A percentile compares a stretch with the other conserved stretches of the same genome.
These are phyloP conservation scores for Tanypteryx hageni DNA, from an alignment of 2,888 invertebrate genomes.

Conservation along the genomic window DNA sequence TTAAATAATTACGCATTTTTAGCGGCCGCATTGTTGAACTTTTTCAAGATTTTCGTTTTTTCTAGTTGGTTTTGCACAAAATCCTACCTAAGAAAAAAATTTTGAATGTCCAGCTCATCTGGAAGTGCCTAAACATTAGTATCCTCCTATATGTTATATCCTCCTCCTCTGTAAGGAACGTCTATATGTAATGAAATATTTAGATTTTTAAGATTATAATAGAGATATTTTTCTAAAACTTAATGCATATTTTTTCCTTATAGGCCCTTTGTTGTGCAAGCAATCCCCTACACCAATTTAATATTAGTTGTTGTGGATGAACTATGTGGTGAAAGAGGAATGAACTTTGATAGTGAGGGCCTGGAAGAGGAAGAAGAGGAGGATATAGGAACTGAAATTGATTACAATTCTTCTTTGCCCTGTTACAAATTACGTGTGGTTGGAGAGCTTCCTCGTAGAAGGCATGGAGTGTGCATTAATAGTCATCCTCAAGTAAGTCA, in stretches of 20 bases:
- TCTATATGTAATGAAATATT: too few relatives aligned
- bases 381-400: conserved; percentile 69
- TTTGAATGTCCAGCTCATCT: too few relatives aligned
- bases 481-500: conserved; percentile 71
- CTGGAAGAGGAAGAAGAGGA: conserved; percentile 51
- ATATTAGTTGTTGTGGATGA: conserved; percentile 90
- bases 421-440: conserved; percentile 70
- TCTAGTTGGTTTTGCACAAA: too few relatives aligned
- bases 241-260: neutral
- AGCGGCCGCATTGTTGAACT: too few relatives aligned
- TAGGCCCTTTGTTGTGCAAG: conserved; percentile 72
- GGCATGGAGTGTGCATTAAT: conserved; percentile 70
- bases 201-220: neutral
- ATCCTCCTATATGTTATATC: too few relatives aligned
- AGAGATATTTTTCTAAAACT: neutral
- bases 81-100: too few relatives aligned
- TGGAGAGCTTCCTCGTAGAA: conserved; percentile 69
- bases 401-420: conserved; percentile 67
- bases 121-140: too few relatives aligned
- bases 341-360: neutral
- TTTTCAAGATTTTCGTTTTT: too few relatives aligned
- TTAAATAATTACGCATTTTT: too few relatives aligned
- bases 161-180: too few relatives aligned
- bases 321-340: conserved; percentile 67
- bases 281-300: conserved; percentile 85